These are phyloP conservation scores for Salvelinus alpinus DNA, from an alignment of 2,113 vertebrate genomes.

Conservation along the genomic window DNA sequence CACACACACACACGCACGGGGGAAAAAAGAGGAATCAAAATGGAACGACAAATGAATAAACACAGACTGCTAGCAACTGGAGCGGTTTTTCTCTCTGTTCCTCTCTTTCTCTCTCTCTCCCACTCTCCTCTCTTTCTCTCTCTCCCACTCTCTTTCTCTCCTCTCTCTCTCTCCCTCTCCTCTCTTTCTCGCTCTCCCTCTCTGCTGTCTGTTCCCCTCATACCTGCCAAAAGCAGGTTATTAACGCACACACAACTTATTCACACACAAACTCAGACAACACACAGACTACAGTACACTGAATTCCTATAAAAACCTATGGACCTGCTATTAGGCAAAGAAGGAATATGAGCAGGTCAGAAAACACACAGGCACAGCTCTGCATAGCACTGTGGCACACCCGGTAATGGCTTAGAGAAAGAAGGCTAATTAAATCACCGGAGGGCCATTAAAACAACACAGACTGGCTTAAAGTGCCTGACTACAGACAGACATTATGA, in stretches of 20 bases:
- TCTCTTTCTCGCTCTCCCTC: not conserved
- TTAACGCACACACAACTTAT: slow-evolving; percentile 3
- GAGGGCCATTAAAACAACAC: slow-evolving; percentile 15
- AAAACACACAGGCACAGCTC: not conserved
- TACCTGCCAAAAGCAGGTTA: slow-evolving; percentile 43
- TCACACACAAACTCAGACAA: not conserved
- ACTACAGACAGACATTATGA: slow-evolving; percentile 1
- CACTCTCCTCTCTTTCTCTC: slow-evolving; percentile 8
- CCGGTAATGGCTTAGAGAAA: slow-evolving; percentile 17
- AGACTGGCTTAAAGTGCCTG: slow-evolving; percentile 29
- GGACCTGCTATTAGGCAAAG: not conserved
- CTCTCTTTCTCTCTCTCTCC: not conserved
- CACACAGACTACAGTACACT: not conserved
- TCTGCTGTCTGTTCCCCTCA: slow-evolving; percentile 16
- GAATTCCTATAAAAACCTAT: not conserved
- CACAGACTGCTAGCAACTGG: slow-evolving; percentile 34
- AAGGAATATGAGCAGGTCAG: not conserved
- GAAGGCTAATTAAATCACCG: slow-evolving; percentile 22
- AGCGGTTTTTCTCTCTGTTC: slow-evolving; percentile 33
- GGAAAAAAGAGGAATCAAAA: slow-evolving; percentile 9
- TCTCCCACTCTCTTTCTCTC: too few relatives aligned
- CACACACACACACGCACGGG: too few relatives aligned
- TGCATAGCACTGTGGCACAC: slow-evolving; percentile 1
- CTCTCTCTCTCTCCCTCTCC: not conserved
- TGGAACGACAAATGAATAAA: slow-evolving; percentile 5